These are phyloP conservation scores for Tor tambroides DNA, from an alignment of 2,113 vertebrate species.

Conservation along the genomic window DNA sequence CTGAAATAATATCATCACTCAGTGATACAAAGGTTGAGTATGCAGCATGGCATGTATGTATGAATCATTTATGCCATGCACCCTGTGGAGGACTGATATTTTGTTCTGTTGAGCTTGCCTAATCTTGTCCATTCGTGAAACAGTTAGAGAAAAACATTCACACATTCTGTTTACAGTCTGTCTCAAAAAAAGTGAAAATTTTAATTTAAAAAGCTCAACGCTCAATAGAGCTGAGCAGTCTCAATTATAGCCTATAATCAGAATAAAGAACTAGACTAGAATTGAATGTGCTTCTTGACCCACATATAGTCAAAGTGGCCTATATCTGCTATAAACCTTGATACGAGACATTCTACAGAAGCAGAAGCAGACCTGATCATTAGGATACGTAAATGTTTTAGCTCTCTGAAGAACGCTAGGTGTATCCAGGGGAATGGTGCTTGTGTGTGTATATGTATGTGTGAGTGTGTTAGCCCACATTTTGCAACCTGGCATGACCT, in stretches of 20 bases:
- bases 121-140: not conserved
- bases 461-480: constrained; percentile 31
- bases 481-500: constrained; percentile 62
- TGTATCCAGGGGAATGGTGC: not conserved
- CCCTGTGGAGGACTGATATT: not conserved
- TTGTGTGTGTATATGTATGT: not conserved
- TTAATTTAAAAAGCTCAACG: too few relatives aligned
- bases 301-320: constrained; percentile 64
- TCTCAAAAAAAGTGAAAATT: not conserved
- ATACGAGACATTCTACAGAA: not conserved
- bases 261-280: constrained; percentile 11
- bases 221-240: not conserved
- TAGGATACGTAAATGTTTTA: not conserved
- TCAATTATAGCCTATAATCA: not conserved
- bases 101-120: not conserved
- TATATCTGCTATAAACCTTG: constrained; percentile 52
- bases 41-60: not conserved
- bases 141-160: not conserved
- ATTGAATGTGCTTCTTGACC: constrained; percentile 60
- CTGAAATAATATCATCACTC: not conserved
- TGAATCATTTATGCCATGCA: not conserved
- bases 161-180: not conserved
- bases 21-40: not conserved
- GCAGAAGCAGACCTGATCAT: not conserved
- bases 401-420: not conserved